Conservation (phyloP, 2,113 vertebrate genomes). For the Piprites chloris region DNA sequence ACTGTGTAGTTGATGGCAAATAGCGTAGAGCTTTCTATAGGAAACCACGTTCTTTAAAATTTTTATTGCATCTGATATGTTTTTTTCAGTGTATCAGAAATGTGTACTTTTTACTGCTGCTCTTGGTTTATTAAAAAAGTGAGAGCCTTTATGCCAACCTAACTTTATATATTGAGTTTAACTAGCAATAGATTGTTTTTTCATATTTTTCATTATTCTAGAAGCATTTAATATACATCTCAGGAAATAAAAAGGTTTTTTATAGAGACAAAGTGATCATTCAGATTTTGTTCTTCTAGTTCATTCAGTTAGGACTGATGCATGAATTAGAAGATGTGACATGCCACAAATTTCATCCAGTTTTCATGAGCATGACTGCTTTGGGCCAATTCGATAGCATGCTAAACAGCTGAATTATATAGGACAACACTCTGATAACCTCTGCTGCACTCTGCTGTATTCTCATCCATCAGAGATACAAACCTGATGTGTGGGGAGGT, state of each 20-base stretch:
- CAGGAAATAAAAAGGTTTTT: background rate
- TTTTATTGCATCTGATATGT: background rate
- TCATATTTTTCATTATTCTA: background rate
- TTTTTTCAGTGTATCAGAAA: background rate
- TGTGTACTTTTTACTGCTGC: background rate
- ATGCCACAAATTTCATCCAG: background rate
- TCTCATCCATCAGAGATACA: background rate
- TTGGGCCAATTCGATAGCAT: background rate
- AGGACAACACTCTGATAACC: background rate
- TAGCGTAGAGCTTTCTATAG: background rate
- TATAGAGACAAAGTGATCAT: background rate
- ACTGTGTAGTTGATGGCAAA: background rate
- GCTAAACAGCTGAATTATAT: background rate
- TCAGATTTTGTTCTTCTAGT: background rate
- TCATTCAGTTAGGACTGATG: background rate
- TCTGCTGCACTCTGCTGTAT: accelerated
- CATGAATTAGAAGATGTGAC: background rate
- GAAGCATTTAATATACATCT: background rate
- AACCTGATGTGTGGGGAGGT: accelerated
- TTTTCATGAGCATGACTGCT: background rate
- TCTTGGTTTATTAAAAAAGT: background rate
- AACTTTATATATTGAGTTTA: background rate
- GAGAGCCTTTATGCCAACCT: background rate
- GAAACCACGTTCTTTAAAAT: background rate
- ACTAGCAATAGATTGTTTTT: background rate